Conservation (phyloP, 1,140 invertebrate species). For the Glossosoma conforme region DNA sequence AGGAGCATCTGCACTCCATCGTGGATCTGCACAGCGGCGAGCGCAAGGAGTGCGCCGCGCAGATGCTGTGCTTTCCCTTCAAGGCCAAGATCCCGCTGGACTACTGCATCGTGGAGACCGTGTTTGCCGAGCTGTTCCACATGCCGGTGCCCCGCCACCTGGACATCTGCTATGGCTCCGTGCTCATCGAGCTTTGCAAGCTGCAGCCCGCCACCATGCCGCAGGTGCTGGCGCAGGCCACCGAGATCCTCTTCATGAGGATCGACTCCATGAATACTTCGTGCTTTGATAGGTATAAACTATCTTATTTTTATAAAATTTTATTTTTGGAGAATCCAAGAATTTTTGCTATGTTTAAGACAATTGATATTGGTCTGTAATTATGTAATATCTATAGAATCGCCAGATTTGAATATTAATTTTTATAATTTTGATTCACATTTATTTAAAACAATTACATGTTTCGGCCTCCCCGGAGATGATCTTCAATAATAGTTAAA, state of each 20-base stretch:
- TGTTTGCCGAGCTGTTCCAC: conserved; percentile 92
- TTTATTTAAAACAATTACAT: no score
- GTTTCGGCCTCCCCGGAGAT: no score
- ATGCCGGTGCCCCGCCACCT: conserved; percentile 83
- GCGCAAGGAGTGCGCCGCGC: conserved; percentile 90
- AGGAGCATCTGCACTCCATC: conserved; percentile 94
- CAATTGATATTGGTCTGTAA: no score
- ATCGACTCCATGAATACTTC: conserved; percentile 96
- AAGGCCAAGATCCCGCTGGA: conserved; percentile 94
- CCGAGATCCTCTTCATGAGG: conserved; percentile 93
- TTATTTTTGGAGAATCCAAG: no score
- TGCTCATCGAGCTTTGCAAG: conserved; percentile 96
- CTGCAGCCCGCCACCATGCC: conserved; percentile 95
- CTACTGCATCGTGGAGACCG: conserved; percentile 97
- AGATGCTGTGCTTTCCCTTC: conserved; percentile 87
- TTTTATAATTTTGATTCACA: no score
- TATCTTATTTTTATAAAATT: not conserved
- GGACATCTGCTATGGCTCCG: conserved; percentile 92
- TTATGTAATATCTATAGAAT: not conserved
- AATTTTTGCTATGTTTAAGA: not conserved
- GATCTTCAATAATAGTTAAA: no score
- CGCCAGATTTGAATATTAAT: no score
- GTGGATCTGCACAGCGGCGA: conserved; percentile 85
- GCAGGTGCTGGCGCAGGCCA: conserved; percentile 95
- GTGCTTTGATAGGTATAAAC: conserved; percentile 81